Conservation (phyloP, 2,113 vertebrate genomes). For the Empidonax alnorum region DNA sequence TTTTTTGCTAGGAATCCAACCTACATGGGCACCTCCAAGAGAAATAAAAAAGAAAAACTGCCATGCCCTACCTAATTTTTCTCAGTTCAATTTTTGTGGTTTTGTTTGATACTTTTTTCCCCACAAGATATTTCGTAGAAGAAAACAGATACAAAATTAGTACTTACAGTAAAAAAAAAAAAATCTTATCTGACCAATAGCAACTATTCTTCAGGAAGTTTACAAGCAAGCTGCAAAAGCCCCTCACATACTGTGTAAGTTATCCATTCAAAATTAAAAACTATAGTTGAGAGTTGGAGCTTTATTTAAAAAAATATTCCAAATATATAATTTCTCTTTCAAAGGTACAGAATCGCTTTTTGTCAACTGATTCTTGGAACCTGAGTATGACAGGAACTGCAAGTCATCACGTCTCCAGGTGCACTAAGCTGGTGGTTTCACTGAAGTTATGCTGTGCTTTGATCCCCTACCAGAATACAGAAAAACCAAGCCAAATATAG, state of each 20-base stretch:
- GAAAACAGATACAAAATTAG: background rate
- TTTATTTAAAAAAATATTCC: constrained; percentile 12
- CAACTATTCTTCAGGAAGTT: background rate
- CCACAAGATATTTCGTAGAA: background rate
- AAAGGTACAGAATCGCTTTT: constrained; percentile 19
- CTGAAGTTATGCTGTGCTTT: constrained; percentile 51
- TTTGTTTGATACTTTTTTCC: background rate
- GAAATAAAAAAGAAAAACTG: background rate
- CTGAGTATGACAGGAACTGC: constrained; percentile 57
- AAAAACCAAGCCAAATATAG: constrained; percentile 70
- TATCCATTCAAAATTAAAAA: background rate
- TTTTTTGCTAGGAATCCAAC: background rate
- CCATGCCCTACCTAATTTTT: background rate
- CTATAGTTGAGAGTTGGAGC: background rate
- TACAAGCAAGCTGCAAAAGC: background rate
- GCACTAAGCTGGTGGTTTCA: constrained; percentile 60
- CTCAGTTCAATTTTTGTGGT: background rate
- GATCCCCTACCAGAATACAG: constrained; percentile 61
- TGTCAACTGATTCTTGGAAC: constrained; percentile 52
- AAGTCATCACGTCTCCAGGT: constrained; percentile 80
- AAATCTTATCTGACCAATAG: background rate
- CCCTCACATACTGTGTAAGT: background rate
- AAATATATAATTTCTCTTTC: background rate
- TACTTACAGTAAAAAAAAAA: background rate
- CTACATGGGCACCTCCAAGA: background rate